phyloP scores from a whole-genome alignment of 2,113 vertebrate genomes.

The Petromus typicus region DNA sequence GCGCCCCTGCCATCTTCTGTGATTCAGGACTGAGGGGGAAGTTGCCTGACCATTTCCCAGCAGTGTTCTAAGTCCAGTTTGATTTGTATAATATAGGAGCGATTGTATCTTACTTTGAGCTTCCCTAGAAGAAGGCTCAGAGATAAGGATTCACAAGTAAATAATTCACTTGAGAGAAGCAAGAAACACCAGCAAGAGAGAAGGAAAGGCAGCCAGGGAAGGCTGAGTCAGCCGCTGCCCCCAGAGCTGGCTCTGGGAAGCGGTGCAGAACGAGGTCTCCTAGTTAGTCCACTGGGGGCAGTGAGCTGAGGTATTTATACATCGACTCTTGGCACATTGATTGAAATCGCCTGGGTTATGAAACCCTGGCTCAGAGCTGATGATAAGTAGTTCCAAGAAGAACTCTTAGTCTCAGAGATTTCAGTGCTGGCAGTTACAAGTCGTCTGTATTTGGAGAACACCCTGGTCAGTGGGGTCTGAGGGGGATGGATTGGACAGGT shows the following conservation, averaged over 20 bases:
- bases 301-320: background rate
- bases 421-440: background rate
- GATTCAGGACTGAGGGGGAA: background rate
- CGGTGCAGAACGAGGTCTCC: background rate
- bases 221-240: background rate
- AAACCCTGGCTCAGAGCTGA: background rate
- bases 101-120: conserved; percentile 12
- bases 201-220: background rate
- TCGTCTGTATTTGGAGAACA: background rate
- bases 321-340: background rate
- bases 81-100: background rate
- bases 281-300: background rate
- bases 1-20: background rate
- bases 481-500: no score
- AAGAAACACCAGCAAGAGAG: background rate
- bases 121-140: background rate
- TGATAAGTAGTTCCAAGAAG: background rate
- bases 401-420: background rate
- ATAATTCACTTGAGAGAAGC: background rate
- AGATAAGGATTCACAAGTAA: conserved; percentile 42
- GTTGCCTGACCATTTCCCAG: background rate
- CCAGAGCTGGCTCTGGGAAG: background rate
- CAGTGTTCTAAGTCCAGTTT: background rate
- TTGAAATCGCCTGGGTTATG: background rate
- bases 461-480: background rate